Conservation (phyloP, 2,113 vertebrate genomes). For the Pteropus alecto region DNA sequence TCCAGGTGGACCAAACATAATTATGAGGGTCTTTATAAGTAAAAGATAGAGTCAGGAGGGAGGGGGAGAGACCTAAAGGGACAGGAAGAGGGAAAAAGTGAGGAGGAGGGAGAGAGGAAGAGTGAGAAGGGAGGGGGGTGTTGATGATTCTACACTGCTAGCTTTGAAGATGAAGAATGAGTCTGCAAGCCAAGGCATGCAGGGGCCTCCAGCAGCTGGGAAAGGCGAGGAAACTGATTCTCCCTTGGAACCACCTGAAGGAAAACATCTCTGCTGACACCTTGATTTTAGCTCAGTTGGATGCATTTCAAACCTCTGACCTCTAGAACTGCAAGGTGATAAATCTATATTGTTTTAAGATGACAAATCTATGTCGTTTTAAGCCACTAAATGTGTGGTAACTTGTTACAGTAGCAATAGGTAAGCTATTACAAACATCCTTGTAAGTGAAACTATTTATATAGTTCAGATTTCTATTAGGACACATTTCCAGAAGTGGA, state of each 20-base stretch:
- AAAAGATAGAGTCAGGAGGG: neutral
- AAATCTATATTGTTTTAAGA: neutral
- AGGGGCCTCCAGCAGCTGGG: neutral
- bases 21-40: neutral
- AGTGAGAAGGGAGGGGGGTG: accelerated
- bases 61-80: neutral
- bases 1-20: neutral
- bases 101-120: accelerated
- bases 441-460: neutral
- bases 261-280: neutral
- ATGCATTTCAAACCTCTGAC: neutral
- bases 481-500: neutral
- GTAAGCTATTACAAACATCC: neutral
- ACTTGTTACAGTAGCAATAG: neutral
- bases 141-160: neutral
- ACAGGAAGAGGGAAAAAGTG: neutral
- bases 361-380: neutral
- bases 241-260: neutral
- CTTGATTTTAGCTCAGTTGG: neutral
- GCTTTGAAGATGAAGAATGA: neutral
- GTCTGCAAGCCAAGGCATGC: neutral
- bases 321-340: neutral
- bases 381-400: neutral
- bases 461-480: neutral
- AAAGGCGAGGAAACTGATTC: neutral